A percentile compares a stretch with the other conserved stretches of the same genome.
phyloP scores from a whole-genome alignment of 2,113 vertebrate genomes.

The Empidonax alnorum region DNA sequence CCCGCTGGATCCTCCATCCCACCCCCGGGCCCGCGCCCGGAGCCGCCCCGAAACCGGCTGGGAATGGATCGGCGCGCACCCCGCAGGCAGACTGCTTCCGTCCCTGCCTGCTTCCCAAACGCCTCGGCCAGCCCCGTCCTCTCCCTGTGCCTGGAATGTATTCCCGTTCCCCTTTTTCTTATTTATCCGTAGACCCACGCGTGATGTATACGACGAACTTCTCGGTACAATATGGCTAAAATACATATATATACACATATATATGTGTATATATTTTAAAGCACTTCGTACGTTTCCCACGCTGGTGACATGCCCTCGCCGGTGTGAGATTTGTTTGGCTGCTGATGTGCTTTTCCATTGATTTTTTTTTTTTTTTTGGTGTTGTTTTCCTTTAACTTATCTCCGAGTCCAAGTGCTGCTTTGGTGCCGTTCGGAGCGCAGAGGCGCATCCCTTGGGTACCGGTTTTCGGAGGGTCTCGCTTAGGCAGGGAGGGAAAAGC shows the following conservation, averaged over 20 bases:
- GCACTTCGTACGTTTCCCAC: not conserved
- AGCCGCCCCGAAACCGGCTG: not conserved
- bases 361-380: no score
- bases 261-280: not conserved
- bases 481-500: not conserved
- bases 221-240: not conserved
- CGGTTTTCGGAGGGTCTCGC: not conserved
- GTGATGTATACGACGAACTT: not conserved
- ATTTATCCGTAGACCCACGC: not conserved
- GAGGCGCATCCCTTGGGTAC: conserved; percentile 31
- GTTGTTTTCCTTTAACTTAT: not conserved
- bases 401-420: not conserved
- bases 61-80: not conserved
- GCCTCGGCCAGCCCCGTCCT: not conserved
- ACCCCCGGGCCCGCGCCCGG: not conserved
- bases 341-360: not conserved
- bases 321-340: not conserved
- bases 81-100: not conserved
- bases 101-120: not conserved
- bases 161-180: not conserved
- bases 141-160: not conserved
- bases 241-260: fast-evolving
- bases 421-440: not conserved
- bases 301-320: not conserved
- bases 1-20: not conserved